phyloP scores from a whole-genome alignment of 1,140 invertebrate genomes.

The Drosophila murphyi region DNA sequence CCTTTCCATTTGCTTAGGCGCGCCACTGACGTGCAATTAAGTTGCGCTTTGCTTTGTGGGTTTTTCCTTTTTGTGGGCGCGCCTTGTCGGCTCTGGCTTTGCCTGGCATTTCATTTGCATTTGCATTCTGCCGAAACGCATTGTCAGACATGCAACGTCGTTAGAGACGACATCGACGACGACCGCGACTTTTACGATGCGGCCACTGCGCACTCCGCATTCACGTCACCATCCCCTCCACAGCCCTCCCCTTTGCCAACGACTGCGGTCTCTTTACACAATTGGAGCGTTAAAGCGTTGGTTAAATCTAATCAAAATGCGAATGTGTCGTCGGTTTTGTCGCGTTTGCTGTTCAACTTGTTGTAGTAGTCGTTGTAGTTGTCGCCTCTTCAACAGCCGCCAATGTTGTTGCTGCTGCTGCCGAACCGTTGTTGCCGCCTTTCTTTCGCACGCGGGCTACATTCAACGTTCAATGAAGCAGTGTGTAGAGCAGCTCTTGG shows the following conservation, averaged over 20 bases:
- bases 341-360: slow-evolving; percentile 43
- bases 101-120: slow-evolving; percentile 43
- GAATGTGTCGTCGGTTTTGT: slow-evolving; percentile 52
- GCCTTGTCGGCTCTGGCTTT: slow-evolving; percentile 50
- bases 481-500: slow-evolving; percentile 15
- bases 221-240: neutral
- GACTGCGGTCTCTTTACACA: slow-evolving; percentile 33
- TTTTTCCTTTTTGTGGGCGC: slow-evolving; percentile 73
- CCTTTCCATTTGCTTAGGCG: slow-evolving; percentile 16
- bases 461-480: slow-evolving; percentile 8
- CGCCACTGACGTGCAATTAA: slow-evolving; percentile 63
- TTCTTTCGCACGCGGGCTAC: slow-evolving; percentile 59
- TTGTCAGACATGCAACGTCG: slow-evolving; percentile 62
- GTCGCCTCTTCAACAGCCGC: slow-evolving; percentile 60
- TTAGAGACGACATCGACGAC: slow-evolving; percentile 58
- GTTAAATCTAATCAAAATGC: slow-evolving; percentile 80
- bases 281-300: slow-evolving; percentile 75
- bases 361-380: slow-evolving; percentile 52
- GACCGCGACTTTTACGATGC: neutral
- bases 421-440: slow-evolving; percentile 37
- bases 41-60: slow-evolving; percentile 66
- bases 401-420: slow-evolving; percentile 5
- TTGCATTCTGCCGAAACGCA: slow-evolving; percentile 66
- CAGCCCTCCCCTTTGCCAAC: neutral
- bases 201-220: slow-evolving; percentile 43